These are phyloP conservation scores for Cottus gobio DNA, from an alignment of 2,113 vertebrate species.

Conservation along the genomic window DNA sequence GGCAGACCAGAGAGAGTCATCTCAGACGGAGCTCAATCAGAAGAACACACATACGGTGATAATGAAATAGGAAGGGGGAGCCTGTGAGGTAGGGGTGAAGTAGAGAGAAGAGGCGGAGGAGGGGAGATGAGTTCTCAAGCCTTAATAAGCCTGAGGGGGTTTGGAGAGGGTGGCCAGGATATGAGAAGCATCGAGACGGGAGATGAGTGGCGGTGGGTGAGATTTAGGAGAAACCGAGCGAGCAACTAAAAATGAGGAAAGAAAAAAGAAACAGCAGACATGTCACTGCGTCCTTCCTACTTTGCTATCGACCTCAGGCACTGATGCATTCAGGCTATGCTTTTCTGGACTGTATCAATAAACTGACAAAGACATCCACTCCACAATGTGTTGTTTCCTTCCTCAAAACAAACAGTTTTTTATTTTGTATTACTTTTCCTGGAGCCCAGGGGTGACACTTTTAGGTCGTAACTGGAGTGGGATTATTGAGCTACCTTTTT, in stretches of 20 bases:
- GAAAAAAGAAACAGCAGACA: slow-evolving; percentile 15
- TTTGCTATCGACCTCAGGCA: slow-evolving; percentile 24
- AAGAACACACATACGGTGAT: slow-evolving; percentile 15
- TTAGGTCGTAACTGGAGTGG: slow-evolving; percentile 18
- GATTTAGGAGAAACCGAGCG: slow-evolving; percentile 2
- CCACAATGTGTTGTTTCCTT: neutral
- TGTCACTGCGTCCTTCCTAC: slow-evolving; percentile 29
- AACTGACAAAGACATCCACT: neutral
- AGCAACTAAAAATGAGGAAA: slow-evolving; percentile 24
- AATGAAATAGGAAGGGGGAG: slow-evolving; percentile 21
- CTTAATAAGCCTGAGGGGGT: slow-evolving; percentile 38
- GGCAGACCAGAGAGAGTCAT: slow-evolving; percentile 31
- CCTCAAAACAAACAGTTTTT: slow-evolving; percentile 7
- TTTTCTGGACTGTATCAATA: slow-evolving; percentile 15
- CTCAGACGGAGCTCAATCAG: slow-evolving; percentile 35
- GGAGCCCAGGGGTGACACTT: neutral
- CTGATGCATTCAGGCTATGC: slow-evolving; percentile 6
- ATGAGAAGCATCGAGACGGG: slow-evolving; percentile 17
- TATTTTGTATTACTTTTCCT: neutral
- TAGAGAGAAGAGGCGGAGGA: slow-evolving; percentile 3
- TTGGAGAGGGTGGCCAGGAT: slow-evolving; percentile 14
- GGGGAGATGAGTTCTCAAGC: slow-evolving; percentile 29
- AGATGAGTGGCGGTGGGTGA: slow-evolving; percentile 8
- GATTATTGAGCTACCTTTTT: slow-evolving; percentile 43
- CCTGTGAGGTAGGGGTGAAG: slow-evolving; percentile 7